Evolutionary conservation across 2,797 vertebrate genomes (phyloP).

Genomic region (Monodelphis domestica): DNA sequence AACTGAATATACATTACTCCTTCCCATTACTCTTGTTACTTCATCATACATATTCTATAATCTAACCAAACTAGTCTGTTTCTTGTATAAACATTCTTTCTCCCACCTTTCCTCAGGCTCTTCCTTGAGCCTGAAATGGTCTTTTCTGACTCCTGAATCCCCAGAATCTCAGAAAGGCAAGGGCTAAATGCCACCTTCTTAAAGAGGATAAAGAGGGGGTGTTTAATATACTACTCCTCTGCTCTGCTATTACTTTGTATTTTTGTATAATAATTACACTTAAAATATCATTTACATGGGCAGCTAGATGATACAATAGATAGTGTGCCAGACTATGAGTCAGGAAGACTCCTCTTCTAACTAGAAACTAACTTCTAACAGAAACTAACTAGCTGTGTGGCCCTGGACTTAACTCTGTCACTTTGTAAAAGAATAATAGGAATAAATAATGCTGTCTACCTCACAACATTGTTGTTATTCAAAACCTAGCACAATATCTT

Average conservation of each 20-base stretch:
- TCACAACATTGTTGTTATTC: not conserved
- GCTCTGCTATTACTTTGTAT: not conserved
- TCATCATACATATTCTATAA: not conserved
- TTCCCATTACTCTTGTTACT: too few relatives aligned
- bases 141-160: not conserved
- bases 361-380: too few relatives aligned
- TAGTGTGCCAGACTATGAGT: too few relatives aligned
- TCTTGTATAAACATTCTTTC: not conserved
- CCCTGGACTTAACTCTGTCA: not conserved
- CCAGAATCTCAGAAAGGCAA: not conserved
- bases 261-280: not conserved
- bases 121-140: not conserved
- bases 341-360: too few relatives aligned
- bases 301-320: too few relatives aligned
- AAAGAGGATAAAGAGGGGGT: not conserved
- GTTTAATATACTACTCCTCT: not conserved
- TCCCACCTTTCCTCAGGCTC: not conserved
- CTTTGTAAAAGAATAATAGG: not conserved
- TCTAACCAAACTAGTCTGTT: not conserved
- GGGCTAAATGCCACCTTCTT: not conserved
- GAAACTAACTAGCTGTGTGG: not conserved
- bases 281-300: not conserved
- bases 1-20: not conserved
- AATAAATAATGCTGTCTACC: not conserved
- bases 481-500: not conserved